These are phyloP conservation scores for Tokudaia muenninki DNA, from an alignment of 2,797 vertebrate genomes.

Conservation along the genomic window DNA sequence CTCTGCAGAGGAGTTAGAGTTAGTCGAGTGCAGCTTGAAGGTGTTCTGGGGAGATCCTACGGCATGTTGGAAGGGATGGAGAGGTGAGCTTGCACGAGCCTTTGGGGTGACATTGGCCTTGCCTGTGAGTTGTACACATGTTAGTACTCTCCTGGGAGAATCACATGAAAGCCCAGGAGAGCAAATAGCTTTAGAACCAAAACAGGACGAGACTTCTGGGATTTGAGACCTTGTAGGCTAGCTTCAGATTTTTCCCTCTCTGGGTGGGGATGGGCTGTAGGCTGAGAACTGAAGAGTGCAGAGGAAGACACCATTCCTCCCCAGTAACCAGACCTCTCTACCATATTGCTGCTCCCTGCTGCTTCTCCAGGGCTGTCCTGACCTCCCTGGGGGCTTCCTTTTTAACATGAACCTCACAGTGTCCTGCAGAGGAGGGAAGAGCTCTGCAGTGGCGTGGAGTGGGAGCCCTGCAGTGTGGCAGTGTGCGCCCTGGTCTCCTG, in stretches of 20 bases:
- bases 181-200: background rate
- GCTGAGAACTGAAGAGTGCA: background rate
- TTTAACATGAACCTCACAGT: constrained; percentile 81
- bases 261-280: background rate
- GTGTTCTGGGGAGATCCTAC: background rate
- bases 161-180: background rate
- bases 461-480: constrained; percentile 75
- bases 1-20: background rate
- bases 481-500: constrained; percentile 14
- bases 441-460: constrained; percentile 58
- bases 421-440: constrained; percentile 50
- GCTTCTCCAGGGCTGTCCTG: constrained; percentile 69
- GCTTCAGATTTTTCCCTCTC: constrained; percentile 3
- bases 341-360: fast-evolving
- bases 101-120: constrained; percentile 54
- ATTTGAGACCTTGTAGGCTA: background rate
- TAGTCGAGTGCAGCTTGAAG: background rate
- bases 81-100: background rate
- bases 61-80: background rate
- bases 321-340: background rate
- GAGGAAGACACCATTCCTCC: background rate
- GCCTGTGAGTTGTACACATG: background rate
- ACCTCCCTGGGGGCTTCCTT: constrained; percentile 79
- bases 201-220: background rate
- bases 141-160: constrained; percentile 28